Conservation (phyloP, 2,888 invertebrate genomes). For the Synergus itoensis region DNA sequence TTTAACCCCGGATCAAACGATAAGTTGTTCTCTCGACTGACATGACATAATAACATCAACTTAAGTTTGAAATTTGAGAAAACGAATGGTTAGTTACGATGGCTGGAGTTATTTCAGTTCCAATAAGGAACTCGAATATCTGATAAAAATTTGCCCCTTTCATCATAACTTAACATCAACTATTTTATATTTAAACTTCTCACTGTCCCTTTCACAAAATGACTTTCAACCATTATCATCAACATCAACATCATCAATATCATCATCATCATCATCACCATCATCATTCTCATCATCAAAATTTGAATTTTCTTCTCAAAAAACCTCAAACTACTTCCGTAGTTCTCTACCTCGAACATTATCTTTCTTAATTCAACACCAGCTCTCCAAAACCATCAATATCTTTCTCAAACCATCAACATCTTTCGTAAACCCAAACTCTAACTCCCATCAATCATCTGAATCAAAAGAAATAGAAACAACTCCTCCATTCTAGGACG, state of each 20-base stretch:
- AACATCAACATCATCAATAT: too few relatives aligned
- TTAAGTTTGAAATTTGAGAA: background rate
- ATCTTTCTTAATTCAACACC: background rate
- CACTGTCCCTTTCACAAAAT: too few relatives aligned
- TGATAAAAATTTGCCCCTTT: background rate
- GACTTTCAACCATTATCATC: too few relatives aligned
- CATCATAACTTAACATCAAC: background rate
- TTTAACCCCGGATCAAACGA: background rate
- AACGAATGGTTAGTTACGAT: background rate
- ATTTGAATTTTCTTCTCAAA: constrained; percentile 1
- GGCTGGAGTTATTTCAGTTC: background rate
- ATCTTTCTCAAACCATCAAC: constrained; percentile 3
- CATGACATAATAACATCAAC: background rate
- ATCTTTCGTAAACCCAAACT: background rate
- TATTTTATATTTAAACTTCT: background rate
- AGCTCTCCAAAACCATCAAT: background rate
- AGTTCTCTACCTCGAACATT: background rate
- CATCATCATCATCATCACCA: background rate
- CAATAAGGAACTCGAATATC: background rate
- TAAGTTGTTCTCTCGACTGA: background rate
- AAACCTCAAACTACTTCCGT: too few relatives aligned
- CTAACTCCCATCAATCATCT: background rate
- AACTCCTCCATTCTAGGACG: background rate
- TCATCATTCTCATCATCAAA: background rate
- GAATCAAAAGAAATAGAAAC: background rate